Evolutionary conservation across 2,797 vertebrate genomes (phyloP).

Genomic region (Pachyuromys duprasi): DNA sequence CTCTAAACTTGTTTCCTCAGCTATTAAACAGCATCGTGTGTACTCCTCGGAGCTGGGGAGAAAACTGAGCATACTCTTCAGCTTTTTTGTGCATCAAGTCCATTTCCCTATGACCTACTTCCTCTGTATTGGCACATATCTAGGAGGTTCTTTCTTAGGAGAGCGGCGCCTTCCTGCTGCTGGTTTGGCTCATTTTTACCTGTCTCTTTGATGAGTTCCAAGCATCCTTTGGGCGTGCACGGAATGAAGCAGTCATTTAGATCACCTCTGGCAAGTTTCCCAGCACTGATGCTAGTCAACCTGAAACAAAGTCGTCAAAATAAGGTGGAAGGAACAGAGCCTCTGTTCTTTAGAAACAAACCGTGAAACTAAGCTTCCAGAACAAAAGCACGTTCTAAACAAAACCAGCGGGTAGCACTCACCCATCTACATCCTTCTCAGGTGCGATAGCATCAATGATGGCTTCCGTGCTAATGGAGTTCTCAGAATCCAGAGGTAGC

Average conservation of each 20-base stretch:
- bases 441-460: conserved; percentile 94
- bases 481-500: conserved; percentile 95
- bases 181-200: conserved; percentile 86
- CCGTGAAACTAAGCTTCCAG: background rate
- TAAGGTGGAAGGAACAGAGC: conserved; percentile 1
- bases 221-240: conserved; percentile 98
- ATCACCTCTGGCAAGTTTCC: conserved; percentile 97
- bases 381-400: background rate
- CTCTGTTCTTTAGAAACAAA: background rate
- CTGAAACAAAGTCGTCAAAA: conserved; percentile 85
- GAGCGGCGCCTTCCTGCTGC: background rate
- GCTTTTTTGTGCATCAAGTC: background rate
- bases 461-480: conserved; percentile 93
- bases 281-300: conserved; percentile 95
- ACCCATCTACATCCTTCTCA: conserved; percentile 98
- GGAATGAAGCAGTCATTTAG: conserved; percentile 96
- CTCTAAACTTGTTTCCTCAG: background rate
- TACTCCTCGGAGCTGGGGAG: background rate
- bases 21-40: background rate
- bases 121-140: background rate
- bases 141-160: background rate
- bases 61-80: conserved; percentile 18
- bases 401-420: conserved; percentile 11
- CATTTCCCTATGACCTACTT: background rate
- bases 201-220: conserved; percentile 96